Evolutionary conservation across 2,888 invertebrate genomes (phyloP), one percentile per base, ranked within the genome.

Genomic region (Nephrotoma appendiculata): DNA sequence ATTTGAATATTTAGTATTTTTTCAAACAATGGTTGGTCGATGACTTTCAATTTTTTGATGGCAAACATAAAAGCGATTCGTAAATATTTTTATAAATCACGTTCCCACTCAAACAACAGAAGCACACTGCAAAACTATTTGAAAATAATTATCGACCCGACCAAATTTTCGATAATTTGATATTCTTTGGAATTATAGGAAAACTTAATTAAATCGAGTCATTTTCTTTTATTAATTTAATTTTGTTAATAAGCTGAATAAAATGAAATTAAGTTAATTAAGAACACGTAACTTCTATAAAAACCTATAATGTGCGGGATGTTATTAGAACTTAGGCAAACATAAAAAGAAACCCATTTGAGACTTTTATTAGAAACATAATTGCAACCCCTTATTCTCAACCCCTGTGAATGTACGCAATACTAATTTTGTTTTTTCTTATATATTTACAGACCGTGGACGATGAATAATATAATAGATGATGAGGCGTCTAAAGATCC

Each of bases 401-500:
- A 31, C 31, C 31, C 31, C 31, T 31, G 31, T 31, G 2, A 31
- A 0, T 44, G 6, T 44, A 44, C 3, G 1, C 44, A 52, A 71
- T 57, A 31, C 19, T 86, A 45, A 44, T 19, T 44, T 86, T 86
- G 31, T 43, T 43, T 85, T 44, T 41, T 86, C 86, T 87, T 87
- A 44, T 31, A 86, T 87, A 71, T 86, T 91, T 91, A 9, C 90
- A 94, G 94, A 91, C 92, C 93, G 90, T 93, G 93, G 93, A 92
- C 92, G 88, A 94, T 94, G 94, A 91, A 90, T 87, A 92, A 92
- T 88, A 91, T 92, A 86, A 45, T 48, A 48, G 94, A 95, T 90
- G 96, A 96, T 89, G 97, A 97, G 92, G 96, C 96, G 15, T 95
- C 97, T 1, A 96, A 95, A 89, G 97, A 98, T 92, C 97, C 97